These are phyloP conservation scores for Antrozous pallidus DNA, from an alignment of 2,797 vertebrate genomes.

Conservation along the genomic window DNA sequence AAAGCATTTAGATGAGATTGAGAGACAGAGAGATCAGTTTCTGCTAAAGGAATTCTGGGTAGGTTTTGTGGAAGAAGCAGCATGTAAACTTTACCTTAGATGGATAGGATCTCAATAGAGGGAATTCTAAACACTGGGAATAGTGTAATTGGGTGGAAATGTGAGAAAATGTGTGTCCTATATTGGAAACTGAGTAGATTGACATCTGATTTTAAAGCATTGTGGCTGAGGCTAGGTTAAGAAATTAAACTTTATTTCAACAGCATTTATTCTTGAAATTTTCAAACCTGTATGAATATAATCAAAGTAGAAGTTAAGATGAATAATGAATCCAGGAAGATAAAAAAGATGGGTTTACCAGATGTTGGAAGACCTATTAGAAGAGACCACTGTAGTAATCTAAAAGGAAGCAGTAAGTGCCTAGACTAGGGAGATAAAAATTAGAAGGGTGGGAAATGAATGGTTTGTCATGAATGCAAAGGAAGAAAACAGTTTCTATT, in stretches of 20 bases:
- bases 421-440: neutral
- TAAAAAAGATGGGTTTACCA: neutral
- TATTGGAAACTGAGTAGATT: neutral
- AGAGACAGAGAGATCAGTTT: neutral
- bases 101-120: neutral
- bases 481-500: neutral
- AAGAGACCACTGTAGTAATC: neutral
- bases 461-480: neutral
- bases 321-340: neutral
- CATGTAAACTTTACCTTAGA: neutral
- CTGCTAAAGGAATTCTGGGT: constrained; percentile 23
- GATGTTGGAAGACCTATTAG: neutral
- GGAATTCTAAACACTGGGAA: constrained; percentile 5
- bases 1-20: constrained; percentile 2
- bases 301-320: neutral
- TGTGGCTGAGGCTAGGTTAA: neutral
- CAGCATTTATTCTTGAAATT: constrained; percentile 3
- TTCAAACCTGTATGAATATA: neutral
- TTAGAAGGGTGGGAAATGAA: neutral
- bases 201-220: constrained; percentile 1
- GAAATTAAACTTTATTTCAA: constrained; percentile 2
- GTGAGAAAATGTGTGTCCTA: neutral
- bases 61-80: neutral
- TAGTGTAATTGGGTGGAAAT: neutral
- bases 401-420: neutral